Conservation (phyloP, 2,888 invertebrate species). For the Adineta ricciae region DNA sequence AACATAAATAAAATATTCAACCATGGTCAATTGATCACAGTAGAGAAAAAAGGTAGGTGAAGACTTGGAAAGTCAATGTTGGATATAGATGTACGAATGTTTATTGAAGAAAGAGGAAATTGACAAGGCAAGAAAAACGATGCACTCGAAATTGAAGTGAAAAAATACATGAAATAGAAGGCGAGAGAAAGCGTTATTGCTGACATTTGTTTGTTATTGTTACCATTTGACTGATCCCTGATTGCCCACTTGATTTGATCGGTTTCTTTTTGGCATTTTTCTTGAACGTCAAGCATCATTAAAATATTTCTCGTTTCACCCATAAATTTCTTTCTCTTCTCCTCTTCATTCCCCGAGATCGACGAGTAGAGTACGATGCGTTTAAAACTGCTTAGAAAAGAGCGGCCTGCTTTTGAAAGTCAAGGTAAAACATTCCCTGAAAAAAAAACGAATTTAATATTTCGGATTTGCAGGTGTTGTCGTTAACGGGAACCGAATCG, state of each 20-base stretch:
- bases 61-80: background rate
- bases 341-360: background rate
- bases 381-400: background rate
- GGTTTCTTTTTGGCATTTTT: background rate
- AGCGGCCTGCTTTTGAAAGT: background rate
- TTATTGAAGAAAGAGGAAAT: background rate
- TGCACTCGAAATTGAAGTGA: background rate
- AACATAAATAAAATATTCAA: background rate
- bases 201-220: background rate
- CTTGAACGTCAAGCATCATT: background rate
- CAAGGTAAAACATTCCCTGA: background rate
- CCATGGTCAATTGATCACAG: background rate
- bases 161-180: background rate
- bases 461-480: background rate
- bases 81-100: background rate
- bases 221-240: background rate
- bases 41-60: background rate
- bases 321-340: background rate
- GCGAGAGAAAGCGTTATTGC: background rate
- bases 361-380: background rate
- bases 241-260: background rate
- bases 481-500: background rate
- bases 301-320: background rate
- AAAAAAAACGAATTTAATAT: background rate
- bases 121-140: background rate